A percentile compares a stretch with the other conserved stretches of the same genome.
Conservation (phyloP, 2,113 vertebrate genomes). For the Phycodurus eques region DNA sequence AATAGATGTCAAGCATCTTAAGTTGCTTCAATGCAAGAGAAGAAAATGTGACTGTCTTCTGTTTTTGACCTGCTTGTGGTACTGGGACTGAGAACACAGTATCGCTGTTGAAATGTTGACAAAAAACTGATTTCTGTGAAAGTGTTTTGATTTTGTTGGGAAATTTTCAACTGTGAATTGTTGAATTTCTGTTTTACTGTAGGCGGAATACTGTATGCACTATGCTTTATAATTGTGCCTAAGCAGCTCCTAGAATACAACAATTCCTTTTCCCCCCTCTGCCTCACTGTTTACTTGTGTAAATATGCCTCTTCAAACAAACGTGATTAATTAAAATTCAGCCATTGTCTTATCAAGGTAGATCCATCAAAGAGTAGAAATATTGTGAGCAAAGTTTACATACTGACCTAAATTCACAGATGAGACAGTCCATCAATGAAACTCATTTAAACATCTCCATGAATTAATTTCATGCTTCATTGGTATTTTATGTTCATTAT, state of each 20-base stretch:
- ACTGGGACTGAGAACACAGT: conserved; percentile 15
- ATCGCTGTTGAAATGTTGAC: conserved; percentile 14
- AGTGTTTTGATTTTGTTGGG: conserved; percentile 40
- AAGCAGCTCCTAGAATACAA: conserved; percentile 27
- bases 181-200: conserved; percentile 52
- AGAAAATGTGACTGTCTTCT: conserved; percentile 38
- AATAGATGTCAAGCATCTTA: conserved; percentile 49
- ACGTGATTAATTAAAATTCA: conserved; percentile 43
- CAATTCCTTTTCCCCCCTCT: background rate
- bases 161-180: conserved; percentile 12
- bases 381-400: background rate
- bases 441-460: background rate
- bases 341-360: background rate
- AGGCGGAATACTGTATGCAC: conserved; percentile 14
- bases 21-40: conserved; percentile 25
- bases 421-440: conserved; percentile 12
- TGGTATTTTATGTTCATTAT: background rate
- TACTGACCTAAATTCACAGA: background rate
- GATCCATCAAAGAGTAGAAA: conserved; percentile 4
- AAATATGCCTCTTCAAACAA: conserved; percentile 45
- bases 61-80: conserved; percentile 10
- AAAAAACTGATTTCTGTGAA: conserved; percentile 40
- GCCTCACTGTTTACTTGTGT: conserved; percentile 15
- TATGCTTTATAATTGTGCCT: conserved; percentile 16
- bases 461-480: conserved; percentile 30